Percentiles rank a stretch among this genome's conserved stretches.
Evolutionary conservation across 2,888 invertebrate genomes (phyloP).

Genomic region (Drosophila eohydei): DNA sequence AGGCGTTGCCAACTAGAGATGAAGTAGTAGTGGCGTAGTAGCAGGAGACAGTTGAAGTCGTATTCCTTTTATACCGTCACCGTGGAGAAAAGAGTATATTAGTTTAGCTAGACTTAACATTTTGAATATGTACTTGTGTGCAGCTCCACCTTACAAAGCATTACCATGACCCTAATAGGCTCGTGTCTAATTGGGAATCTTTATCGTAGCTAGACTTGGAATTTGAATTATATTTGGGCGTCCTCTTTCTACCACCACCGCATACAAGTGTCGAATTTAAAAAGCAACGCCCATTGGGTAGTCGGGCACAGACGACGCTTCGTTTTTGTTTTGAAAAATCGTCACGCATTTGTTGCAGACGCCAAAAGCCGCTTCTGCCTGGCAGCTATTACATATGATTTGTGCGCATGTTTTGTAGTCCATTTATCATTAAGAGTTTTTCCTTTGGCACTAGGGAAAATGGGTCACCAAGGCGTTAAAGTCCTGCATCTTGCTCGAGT

Average conservation of each 20-base stretch:
- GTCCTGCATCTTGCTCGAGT: neutral
- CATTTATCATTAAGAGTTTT: constrained; percentile 66
- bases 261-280: neutral
- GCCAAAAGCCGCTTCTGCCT: constrained; percentile 23
- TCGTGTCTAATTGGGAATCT: neutral
- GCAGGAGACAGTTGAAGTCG: neutral
- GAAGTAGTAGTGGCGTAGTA: neutral
- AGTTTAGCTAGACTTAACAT: neutral
- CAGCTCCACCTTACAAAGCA: too few relatives aligned
- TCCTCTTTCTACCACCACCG: neutral
- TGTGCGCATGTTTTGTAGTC: constrained; percentile 76
- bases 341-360: constrained; percentile 72
- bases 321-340: constrained; percentile 56
- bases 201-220: neutral
- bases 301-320: too few relatives aligned
- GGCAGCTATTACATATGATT: constrained; percentile 67
- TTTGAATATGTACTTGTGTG: neutral
- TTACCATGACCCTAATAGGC: neutral
- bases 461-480: constrained; percentile 60
- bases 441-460: constrained; percentile 19
- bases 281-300: neutral
- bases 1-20: neutral
- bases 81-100: neutral
- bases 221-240: neutral
- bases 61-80: constrained; percentile 34